phyloP scores from a whole-genome alignment of 2,888 invertebrate species.

The Acleris literana region DNA sequence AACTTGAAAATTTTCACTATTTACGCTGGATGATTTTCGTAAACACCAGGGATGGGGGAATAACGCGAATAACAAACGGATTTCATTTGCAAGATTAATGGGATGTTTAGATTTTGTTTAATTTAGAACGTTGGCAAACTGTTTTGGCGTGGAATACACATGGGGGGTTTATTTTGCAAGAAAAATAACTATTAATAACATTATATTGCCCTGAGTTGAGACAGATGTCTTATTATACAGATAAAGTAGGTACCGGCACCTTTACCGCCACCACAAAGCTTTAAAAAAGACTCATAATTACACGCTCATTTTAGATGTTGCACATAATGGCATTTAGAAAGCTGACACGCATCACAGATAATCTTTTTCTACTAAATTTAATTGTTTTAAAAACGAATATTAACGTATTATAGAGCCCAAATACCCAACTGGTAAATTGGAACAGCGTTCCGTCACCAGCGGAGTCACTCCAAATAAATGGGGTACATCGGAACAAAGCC shows the following conservation, averaged over 20 bases:
- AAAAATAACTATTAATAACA: no score
- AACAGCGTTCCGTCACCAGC: background rate
- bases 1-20: constrained; percentile 37
- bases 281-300: no score
- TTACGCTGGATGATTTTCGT: constrained; percentile 36
- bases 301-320: no score
- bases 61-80: constrained; percentile 22
- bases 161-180: no score
- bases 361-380: no score
- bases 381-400: background rate
- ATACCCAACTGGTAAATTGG: background rate
- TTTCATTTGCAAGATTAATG: constrained; percentile 9
- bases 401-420: background rate
- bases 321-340: no score
- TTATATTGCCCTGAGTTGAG: no score
- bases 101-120: constrained; percentile 8
- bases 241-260: no score
- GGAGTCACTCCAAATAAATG: constrained; percentile 6
- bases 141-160: no score
- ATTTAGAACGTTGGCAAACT: background rate
- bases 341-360: no score
- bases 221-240: no score
- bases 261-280: no score
- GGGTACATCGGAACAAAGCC: constrained; percentile 7
- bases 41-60: constrained; percentile 25